These are phyloP conservation scores for Parauchenoglanis ngamensis DNA, from an alignment of 2,797 vertebrate genomes.

Conservation along the genomic window DNA sequence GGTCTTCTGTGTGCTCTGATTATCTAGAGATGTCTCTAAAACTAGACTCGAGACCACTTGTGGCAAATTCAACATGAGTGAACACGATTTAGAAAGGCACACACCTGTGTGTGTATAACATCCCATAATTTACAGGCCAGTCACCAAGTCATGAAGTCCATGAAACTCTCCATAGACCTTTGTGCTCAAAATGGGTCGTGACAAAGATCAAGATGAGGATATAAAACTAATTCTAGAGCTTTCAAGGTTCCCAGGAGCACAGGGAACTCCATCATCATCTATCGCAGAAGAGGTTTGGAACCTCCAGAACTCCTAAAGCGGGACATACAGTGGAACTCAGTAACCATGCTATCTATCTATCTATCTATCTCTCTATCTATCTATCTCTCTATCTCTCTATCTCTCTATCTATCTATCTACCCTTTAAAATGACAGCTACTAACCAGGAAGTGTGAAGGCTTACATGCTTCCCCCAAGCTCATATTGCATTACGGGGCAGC, in stretches of 20 bases:
- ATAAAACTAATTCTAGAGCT: neutral
- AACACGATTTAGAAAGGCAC: neutral
- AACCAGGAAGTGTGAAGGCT: neutral
- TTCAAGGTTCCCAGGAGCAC: neutral
- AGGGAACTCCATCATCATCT: neutral
- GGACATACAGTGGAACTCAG: neutral
- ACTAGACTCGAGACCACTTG: too few species aligned
- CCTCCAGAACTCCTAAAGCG: neutral
- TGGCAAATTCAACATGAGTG: neutral
- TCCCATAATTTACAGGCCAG: neutral
- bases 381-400: neutral
- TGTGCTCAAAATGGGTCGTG: neutral
- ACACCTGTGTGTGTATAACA: neutral
- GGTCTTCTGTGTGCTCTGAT: neutral
- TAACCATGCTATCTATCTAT: neutral
- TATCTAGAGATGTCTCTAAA: neutral
- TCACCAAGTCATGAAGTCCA: neutral
- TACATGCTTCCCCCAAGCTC: neutral
- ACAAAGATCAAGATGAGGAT: neutral
- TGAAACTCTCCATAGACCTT: neutral
- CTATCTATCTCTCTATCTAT: neutral
- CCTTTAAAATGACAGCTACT: neutral
- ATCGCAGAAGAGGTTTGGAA: neutral
- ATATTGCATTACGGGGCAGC: neutral
- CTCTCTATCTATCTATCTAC: neutral